A percentile compares a stretch with the other conserved stretches of the same genome.
Evolutionary conservation across 1,140 invertebrate genomes (phyloP).

Genomic region (Saccostrea glomerata): DNA sequence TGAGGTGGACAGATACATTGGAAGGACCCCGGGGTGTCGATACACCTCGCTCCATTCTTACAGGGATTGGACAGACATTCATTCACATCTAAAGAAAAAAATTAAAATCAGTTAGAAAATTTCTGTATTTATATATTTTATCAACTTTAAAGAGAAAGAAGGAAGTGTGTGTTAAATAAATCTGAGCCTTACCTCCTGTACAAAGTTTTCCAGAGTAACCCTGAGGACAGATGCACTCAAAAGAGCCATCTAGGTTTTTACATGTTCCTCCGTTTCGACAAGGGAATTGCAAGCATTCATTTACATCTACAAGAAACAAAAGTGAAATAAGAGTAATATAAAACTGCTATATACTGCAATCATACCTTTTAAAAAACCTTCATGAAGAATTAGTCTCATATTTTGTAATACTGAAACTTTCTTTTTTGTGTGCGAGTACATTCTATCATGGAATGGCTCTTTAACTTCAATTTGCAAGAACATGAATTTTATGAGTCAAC

Average conservation of each 20-base stretch:
- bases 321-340: too few relatives aligned
- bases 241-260: constrained; percentile 37
- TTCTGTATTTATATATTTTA: background rate
- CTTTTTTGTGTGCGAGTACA: too few relatives aligned
- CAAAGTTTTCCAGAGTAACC: constrained; percentile 59
- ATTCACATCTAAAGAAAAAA: constrained; percentile 77
- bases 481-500: too few relatives aligned
- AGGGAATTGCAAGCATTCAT: constrained; percentile 59
- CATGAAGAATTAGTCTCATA: too few relatives aligned
- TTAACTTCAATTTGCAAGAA: too few relatives aligned
- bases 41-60: constrained; percentile 88
- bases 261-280: constrained; percentile 54
- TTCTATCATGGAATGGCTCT: too few relatives aligned
- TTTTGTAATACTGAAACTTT: too few relatives aligned
- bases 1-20: constrained; percentile 52
- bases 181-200: constrained; percentile 40
- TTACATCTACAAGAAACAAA: constrained; percentile 57
- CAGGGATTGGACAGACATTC: constrained; percentile 91
- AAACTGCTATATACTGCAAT: background rate
- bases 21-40: constrained; percentile 62
- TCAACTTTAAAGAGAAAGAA: background rate
- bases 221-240: constrained; percentile 55
- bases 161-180: background rate
- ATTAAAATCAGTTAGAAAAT: background rate
- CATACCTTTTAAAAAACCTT: background rate